These are phyloP conservation scores for Oxycera nigricornis DNA, from an alignment of 2,888 invertebrate species.

Conservation along the genomic window DNA sequence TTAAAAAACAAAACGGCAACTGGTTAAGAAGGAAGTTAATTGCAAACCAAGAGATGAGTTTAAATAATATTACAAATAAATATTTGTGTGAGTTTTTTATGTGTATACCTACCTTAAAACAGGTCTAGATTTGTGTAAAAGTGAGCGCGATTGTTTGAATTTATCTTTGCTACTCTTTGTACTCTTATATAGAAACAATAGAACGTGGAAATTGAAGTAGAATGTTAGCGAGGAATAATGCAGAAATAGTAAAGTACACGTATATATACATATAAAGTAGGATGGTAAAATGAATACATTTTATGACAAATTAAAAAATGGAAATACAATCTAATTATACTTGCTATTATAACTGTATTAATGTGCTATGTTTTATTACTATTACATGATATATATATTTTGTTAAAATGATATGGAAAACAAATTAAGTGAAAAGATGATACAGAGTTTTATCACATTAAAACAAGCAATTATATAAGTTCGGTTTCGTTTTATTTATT, in stretches of 20 bases:
- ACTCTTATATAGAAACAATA: constrained; percentile 25
- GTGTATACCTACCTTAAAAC: neutral
- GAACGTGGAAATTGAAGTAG: neutral
- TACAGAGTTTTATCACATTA: constrained; percentile 29
- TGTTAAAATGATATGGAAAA: constrained; percentile 27
- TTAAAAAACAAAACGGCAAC: neutral
- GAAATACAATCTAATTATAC: constrained; percentile 7
- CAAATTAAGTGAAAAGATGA: constrained; percentile 17
- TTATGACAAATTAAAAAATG: constrained; percentile 2
- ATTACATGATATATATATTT: constrained; percentile 36
- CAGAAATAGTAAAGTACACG: neutral
- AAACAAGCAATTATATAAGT: constrained; percentile 28
- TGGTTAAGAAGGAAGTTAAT: neutral
- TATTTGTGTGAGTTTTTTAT: constrained; percentile 25
- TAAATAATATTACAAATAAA: constrained; percentile 4
- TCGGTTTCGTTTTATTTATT: constrained; percentile 18
- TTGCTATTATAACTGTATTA: constrained; percentile 35
- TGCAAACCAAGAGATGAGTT: neutral
- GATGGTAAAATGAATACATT: neutral
- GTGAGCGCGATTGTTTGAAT: constrained; percentile 23
- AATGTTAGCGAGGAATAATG: neutral
- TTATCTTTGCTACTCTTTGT: constrained; percentile 40
- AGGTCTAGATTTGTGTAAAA: neutral
- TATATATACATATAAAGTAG: neutral
- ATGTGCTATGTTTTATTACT: constrained; percentile 36